A percentile compares a stretch with the other conserved stretches of the same genome.
Evolutionary conservation across 37 sponge, comb jelly and placozoan genomes (phyloP).

Genomic region (Ianthella basta): DNA sequence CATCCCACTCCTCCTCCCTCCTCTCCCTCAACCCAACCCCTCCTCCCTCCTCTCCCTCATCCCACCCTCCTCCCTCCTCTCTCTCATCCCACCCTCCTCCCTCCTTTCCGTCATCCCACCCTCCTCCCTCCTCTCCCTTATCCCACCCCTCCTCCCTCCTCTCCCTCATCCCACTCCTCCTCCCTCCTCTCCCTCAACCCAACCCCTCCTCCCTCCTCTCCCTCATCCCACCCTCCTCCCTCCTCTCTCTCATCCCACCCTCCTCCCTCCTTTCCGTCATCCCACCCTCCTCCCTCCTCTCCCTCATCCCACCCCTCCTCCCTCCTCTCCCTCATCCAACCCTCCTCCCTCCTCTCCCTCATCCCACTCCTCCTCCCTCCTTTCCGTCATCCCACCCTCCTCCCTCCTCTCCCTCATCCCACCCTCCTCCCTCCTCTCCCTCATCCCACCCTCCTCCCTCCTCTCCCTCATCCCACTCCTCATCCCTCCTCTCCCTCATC

Average conservation of each 20-base stretch:
- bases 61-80: neutral
- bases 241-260: slow-evolving; percentile 18
- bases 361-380: neutral
- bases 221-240: neutral
- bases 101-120: neutral
- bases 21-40: no score
- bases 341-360: neutral
- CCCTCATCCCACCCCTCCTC: no score
- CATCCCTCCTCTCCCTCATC: no score
- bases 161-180: slow-evolving; percentile 20
- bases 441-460: neutral
- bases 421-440: slow-evolving; percentile 10
- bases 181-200: slow-evolving; percentile 17
- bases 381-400: neutral
- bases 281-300: neutral
- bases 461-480: no score
- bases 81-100: slow-evolving; percentile 25
- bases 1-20: slow-evolving; percentile 19
- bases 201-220: neutral
- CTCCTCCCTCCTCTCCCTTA: neutral
- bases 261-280: neutral
- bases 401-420: slow-evolving; percentile 6
- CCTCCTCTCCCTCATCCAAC: no score
- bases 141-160: neutral
- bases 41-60: neutral